These are phyloP conservation scores for Nothobranchius kuhntae DNA, from an alignment of 2,113 vertebrate species.

Conservation along the genomic window DNA sequence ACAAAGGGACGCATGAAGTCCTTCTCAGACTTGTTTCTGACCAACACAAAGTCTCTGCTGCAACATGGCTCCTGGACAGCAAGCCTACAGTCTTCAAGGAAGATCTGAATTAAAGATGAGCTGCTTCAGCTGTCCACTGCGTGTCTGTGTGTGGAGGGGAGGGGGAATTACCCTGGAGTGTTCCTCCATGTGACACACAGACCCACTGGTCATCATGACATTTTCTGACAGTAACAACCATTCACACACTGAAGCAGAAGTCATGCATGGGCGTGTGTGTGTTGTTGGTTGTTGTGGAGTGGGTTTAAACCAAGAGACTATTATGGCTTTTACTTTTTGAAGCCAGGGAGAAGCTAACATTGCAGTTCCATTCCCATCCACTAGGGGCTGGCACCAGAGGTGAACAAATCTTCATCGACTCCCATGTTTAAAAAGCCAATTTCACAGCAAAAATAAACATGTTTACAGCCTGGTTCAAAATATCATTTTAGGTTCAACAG, in stretches of 20 bases:
- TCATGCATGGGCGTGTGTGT: slow-evolving; percentile 13
- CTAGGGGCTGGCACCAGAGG: too few relatives aligned
- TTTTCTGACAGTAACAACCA: slow-evolving; percentile 63
- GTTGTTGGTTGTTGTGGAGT: neutral
- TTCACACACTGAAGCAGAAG: slow-evolving; percentile 42
- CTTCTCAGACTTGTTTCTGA: neutral
- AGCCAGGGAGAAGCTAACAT: too few relatives aligned
- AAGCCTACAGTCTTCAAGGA: slow-evolving; percentile 18
- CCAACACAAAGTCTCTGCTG: neutral
- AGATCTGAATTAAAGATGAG: slow-evolving; percentile 53
- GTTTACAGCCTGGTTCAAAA: too few relatives aligned
- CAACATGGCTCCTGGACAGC: slow-evolving; percentile 12
- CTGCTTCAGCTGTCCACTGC: slow-evolving; percentile 43
- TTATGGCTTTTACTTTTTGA: too few relatives aligned
- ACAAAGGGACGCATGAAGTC: neutral
- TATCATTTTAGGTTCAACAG: too few relatives aligned
- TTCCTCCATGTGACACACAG: slow-evolving; percentile 44
- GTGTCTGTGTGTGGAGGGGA: slow-evolving; percentile 27
- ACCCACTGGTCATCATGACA: slow-evolving; percentile 58
- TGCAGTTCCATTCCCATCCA: too few relatives aligned
- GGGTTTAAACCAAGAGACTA: too few relatives aligned
- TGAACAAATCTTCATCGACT: too few relatives aligned
- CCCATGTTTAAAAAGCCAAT: too few relatives aligned
- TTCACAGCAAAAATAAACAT: too few relatives aligned
- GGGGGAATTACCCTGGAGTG: slow-evolving; percentile 49